These are phyloP conservation scores for Colistium nudipinnis DNA, from an alignment of 2,113 vertebrate genomes.

Conservation along the genomic window DNA sequence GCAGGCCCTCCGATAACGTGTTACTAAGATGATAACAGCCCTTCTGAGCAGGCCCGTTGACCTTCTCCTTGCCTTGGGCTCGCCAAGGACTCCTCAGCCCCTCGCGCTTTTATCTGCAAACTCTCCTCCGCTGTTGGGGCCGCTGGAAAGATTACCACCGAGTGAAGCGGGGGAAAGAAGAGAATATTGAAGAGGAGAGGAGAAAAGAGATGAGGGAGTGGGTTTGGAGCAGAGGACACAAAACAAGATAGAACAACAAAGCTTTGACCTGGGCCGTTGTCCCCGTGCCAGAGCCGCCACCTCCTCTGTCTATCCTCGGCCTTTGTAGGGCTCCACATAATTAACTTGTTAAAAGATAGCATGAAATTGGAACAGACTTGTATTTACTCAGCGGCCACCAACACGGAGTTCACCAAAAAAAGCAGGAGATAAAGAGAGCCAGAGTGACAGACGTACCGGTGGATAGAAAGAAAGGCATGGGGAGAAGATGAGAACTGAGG, in stretches of 20 bases:
- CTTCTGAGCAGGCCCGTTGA: conserved; percentile 90
- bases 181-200: conserved; percentile 35
- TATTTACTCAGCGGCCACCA: conserved; percentile 59
- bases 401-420: conserved; percentile 34
- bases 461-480: conserved; percentile 9
- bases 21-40: conserved; percentile 88
- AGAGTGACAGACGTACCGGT: conserved; percentile 19
- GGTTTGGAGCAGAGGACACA: conserved; percentile 50
- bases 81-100: conserved; percentile 86
- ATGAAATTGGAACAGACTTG: conserved; percentile 71
- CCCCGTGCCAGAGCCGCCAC: conserved; percentile 50
- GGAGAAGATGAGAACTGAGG: conserved; percentile 19
- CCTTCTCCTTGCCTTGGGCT: conserved; percentile 89
- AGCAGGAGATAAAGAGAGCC: conserved; percentile 32
- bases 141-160: conserved; percentile 82
- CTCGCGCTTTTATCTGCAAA: conserved; percentile 87
- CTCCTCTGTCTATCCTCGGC: conserved; percentile 30
- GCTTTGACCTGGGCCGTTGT: conserved; percentile 63
- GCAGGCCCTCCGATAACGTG: conserved; percentile 89
- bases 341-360: conserved; percentile 77
- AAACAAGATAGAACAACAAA: conserved; percentile 70
- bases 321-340: conserved; percentile 72
- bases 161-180: conserved; percentile 52
- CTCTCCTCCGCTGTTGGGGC: conserved; percentile 69
- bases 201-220: conserved; percentile 27